A percentile compares a stretch with the other conserved stretches of the same genome.
These are phyloP conservation scores for Terebella lapidaria DNA, from an alignment of 2,888 invertebrate genomes.

Conservation along the genomic window DNA sequence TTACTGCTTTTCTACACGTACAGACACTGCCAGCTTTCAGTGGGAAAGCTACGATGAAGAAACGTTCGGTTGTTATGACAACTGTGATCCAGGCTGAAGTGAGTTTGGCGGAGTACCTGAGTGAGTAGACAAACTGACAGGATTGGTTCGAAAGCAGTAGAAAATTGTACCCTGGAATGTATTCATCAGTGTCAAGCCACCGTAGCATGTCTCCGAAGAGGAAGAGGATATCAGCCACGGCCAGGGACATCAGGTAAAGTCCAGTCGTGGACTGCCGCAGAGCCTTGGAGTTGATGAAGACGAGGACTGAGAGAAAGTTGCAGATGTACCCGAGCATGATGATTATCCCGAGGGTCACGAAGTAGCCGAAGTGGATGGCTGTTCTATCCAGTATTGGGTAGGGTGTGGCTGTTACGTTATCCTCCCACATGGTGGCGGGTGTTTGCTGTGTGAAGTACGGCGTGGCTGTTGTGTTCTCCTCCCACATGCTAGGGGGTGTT, in stretches of 20 bases:
- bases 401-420: no score
- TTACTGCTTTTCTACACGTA: slow-evolving; percentile 23
- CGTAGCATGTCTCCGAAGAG: slow-evolving; percentile 12
- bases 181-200: slow-evolving; percentile 1
- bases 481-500: no score
- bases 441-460: no score
- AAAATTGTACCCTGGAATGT: neutral
- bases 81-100: slow-evolving; percentile 30
- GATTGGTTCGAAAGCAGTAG: neutral
- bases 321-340: slow-evolving; percentile 6
- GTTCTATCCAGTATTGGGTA: neutral
- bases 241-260: slow-evolving; percentile 11
- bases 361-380: neutral
- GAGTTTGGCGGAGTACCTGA: slow-evolving; percentile 7
- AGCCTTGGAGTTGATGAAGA: slow-evolving; percentile 3
- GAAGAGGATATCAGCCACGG: slow-evolving; percentile 6
- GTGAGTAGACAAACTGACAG: slow-evolving; percentile 4
- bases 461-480: no score
- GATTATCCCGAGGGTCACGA: neutral
- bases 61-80: slow-evolving; percentile 31
- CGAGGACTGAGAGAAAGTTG: slow-evolving; percentile 6
- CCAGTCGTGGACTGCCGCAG: slow-evolving; percentile 8
- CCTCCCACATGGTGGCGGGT: no score
- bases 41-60: slow-evolving; percentile 30
- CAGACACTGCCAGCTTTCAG: slow-evolving; percentile 25